Base-by-base conservation (phyloP, 64 coral and sea anemone species). In the Stichodactyla helianthus region DNA sequence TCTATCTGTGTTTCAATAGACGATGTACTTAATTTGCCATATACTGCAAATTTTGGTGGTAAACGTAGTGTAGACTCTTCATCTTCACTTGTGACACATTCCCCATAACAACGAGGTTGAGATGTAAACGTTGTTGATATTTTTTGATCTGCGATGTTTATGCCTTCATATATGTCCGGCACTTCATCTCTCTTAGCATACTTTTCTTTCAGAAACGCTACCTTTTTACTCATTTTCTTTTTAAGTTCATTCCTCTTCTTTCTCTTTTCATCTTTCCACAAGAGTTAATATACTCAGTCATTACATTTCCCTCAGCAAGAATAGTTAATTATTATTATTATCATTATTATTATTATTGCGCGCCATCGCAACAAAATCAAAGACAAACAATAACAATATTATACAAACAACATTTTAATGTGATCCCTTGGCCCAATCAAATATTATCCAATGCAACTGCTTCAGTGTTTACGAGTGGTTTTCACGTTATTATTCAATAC, bases 31-130 rank as follows among this genome's bases (percentile, higher is more conserved):
- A 80, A 53, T 18, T 79, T 84, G 9, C 53, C 17, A 63, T 91
- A 90, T 17, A 86, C 67, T 60, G 83, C 82, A 51, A 86, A 90
- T 26, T 90, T 85, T 6, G 88, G 82, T 79, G 89, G 89, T 85
- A 91, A 80, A 79, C 83, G 86, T n/a, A 91, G 27, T 44, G 55
- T 25, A 23, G 77, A 35, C 13, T 18, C 59, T 56, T 90, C 64
- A 23, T 70, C n/a, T 6, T 25, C n/a, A 70, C 19, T n/a, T 22
- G 9, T 25, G 10, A 6, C 23, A 19, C 64, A 70, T 22, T 9
- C n/a, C 8, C 64, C 64, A 25, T 70, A 70, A 70, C 64, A 62
- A 16, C 14, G 18, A 12, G 59, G 59, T 17, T 62, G 13, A 17
- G 59, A 62, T 17, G 4, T 62, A 17, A 62, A 62, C 12, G 59